Percentiles rank a stretch among this genome's conserved stretches.
Evolutionary conservation across 2,888 invertebrate genomes (phyloP).

Genomic region (Gerris lacustris): DNA sequence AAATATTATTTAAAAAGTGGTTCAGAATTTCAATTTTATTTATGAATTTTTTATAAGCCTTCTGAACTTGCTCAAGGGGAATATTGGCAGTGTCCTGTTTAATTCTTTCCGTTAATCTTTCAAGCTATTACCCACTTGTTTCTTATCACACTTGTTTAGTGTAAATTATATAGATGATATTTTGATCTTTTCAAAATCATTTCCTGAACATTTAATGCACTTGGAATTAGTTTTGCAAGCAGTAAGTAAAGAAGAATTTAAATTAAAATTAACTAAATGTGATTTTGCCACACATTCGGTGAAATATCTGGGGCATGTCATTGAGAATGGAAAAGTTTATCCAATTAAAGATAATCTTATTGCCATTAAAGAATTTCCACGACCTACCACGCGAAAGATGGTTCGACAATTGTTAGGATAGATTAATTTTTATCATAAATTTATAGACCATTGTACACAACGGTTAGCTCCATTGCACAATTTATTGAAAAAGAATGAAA

Average conservation of each 20-base stretch:
- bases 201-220: neutral
- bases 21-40: too few relatives aligned
- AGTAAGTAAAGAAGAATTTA: neutral
- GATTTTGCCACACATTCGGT: neutral
- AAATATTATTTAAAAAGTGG: too few relatives aligned
- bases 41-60: too few relatives aligned
- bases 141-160: too few relatives aligned
- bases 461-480: slow-evolving; percentile 18
- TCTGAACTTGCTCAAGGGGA: too few relatives aligned
- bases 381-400: neutral
- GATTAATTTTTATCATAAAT: slow-evolving; percentile 2
- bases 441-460: slow-evolving; percentile 6
- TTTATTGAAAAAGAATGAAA: slow-evolving; percentile 18
- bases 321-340: slow-evolving; percentile 5
- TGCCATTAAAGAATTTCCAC: neutral
- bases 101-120: too few relatives aligned
- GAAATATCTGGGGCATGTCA: slow-evolving; percentile 2
- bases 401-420: neutral
- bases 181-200: neutral
- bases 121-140: too few relatives aligned
- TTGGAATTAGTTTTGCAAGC: neutral
- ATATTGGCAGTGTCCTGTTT: too few relatives aligned
- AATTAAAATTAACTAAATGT: slow-evolving; percentile 4
- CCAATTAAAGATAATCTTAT: slow-evolving; percentile 6
- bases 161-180: slow-evolving; percentile 7